phyloP scores from a whole-genome alignment of 2,113 vertebrate species.

The Sardina pilchardus region DNA sequence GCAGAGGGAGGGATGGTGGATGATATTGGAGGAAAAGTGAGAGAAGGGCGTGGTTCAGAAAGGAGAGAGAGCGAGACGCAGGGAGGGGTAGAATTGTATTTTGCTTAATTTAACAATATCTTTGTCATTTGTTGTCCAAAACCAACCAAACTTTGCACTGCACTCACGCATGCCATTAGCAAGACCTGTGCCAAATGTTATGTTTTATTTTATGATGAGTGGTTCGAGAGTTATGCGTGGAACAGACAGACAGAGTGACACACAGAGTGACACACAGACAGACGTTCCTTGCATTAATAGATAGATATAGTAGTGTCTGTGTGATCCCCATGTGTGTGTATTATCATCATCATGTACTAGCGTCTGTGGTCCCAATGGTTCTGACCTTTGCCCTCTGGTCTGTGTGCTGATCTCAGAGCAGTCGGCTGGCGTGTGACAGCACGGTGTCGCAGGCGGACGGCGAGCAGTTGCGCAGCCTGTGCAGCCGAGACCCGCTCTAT shows the following conservation, averaged over 20 bases:
- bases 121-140: too few species aligned
- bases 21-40: neutral
- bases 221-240: too few species aligned
- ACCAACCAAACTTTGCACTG: too few species aligned
- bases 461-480: constrained; percentile 71
- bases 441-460: constrained; percentile 66
- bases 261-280: too few species aligned
- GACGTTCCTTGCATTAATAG: too few species aligned
- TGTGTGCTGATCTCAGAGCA: constrained; percentile 58
- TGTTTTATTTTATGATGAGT: too few species aligned
- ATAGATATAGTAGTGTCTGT: too few species aligned
- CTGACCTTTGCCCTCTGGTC: neutral
- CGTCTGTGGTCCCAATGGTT: neutral
- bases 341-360: neutral
- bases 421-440: constrained; percentile 74
- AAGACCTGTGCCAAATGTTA: too few species aligned
- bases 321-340: neutral
- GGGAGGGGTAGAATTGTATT: neutral
- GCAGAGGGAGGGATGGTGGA: neutral
- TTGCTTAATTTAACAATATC: too few species aligned
- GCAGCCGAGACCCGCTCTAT: constrained; percentile 73
- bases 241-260: too few species aligned
- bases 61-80: neutral
- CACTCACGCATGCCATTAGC: too few species aligned
- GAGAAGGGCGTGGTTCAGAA: neutral